phyloP scores from a whole-genome alignment of 2,113 vertebrate genomes.

The Hypomesus transpacificus region DNA sequence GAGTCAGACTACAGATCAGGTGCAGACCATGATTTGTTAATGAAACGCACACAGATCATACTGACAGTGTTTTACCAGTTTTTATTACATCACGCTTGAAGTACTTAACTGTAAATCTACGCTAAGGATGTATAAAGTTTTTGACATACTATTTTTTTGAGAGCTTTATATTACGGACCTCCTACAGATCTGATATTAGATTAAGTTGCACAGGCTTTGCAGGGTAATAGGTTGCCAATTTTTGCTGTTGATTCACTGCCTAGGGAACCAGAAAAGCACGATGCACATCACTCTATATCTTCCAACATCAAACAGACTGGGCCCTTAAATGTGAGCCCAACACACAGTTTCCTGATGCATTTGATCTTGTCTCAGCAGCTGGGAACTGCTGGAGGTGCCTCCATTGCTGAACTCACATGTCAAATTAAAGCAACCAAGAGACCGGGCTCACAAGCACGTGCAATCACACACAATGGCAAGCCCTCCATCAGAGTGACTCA shows the following conservation, averaged over 20 bases:
- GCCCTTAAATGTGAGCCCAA: slow-evolving; percentile 7
- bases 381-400: slow-evolving; percentile 24
- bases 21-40: too few relatives aligned
- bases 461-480: neutral
- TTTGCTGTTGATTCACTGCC: slow-evolving; percentile 35
- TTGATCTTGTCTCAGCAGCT: slow-evolving; percentile 41
- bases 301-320: slow-evolving; percentile 17
- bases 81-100: too few relatives aligned
- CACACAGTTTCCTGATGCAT: slow-evolving; percentile 34
- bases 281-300: slow-evolving; percentile 9
- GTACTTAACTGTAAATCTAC: slow-evolving; percentile 12
- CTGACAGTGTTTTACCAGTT: too few relatives aligned
- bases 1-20: too few relatives aligned
- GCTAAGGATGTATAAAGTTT: too few relatives aligned
- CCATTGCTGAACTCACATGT: slow-evolving; percentile 28
- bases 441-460: neutral
- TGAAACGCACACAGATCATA: too few relatives aligned
- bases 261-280: slow-evolving; percentile 26
- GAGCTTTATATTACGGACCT: too few relatives aligned
- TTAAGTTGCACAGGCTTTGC: too few relatives aligned
- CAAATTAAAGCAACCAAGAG: slow-evolving; percentile 32
- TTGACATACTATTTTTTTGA: too few relatives aligned
- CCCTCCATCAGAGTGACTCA: neutral
- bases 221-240: slow-evolving; percentile 16
- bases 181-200: too few relatives aligned